These are phyloP conservation scores for Xiphophorus hellerii DNA, from an alignment of 2,113 vertebrate species.

Conservation along the genomic window DNA sequence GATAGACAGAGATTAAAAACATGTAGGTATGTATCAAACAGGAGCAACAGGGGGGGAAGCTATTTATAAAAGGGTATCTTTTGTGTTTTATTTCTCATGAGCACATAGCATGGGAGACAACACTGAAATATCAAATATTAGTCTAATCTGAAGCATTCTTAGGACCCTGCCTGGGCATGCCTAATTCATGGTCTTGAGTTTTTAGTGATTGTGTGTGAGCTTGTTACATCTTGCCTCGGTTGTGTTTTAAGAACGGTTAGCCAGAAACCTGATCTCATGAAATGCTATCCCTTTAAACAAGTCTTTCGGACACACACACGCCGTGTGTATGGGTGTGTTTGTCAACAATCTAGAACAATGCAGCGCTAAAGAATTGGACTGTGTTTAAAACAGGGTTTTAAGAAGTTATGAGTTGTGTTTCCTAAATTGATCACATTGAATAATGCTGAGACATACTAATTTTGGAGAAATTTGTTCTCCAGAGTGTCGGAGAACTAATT, in stretches of 20 bases:
- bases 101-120: neutral
- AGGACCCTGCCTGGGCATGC: neutral
- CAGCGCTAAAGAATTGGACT: neutral
- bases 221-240: neutral
- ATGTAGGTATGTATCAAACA: neutral
- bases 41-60: no score
- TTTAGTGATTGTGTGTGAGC: neutral
- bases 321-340: neutral
- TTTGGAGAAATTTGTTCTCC: no score
- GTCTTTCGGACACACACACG: neutral
- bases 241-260: neutral
- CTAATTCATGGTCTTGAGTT: neutral
- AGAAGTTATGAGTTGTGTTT: no score
- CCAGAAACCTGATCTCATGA: neutral
- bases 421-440: no score
- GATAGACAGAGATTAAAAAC: neutral
- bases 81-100: neutral
- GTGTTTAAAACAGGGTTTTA: no score
- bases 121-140: neutral
- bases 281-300: neutral
- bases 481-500: no score
- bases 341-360: neutral
- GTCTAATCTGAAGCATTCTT: neutral
- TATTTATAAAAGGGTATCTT: neutral
- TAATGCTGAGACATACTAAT: no score